These are phyloP conservation scores for Spatula clypeata DNA, from an alignment of 2,797 vertebrate genomes.

Conservation along the genomic window DNA sequence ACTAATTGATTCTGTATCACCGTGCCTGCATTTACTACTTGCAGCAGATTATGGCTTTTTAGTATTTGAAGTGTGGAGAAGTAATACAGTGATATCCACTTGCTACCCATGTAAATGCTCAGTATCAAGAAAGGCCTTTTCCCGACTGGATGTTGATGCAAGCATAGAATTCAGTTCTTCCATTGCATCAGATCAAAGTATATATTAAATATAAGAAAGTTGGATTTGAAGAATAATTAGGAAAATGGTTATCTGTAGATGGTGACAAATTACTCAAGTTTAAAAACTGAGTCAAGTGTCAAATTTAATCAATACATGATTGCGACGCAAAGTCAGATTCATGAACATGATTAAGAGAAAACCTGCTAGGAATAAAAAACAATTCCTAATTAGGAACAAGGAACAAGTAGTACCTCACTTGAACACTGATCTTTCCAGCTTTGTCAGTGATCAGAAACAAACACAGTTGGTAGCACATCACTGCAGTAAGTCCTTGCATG, in stretches of 20 bases:
- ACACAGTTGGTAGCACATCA: neutral
- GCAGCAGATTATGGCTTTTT: conserved; percentile 16
- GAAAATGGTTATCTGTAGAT: conserved; percentile 11
- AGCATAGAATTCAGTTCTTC: neutral
- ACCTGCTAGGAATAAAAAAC: conserved; percentile 40
- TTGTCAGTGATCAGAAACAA: conserved; percentile 15
- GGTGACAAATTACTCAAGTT: conserved; percentile 17
- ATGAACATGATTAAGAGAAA: conserved; percentile 9
- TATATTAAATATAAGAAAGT: neutral
- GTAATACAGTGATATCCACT: neutral
- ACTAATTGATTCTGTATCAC: conserved; percentile 41
- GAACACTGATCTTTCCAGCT: neutral
- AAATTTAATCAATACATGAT: conserved; percentile 28
- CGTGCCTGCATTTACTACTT: neutral
- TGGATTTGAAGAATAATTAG: neutral
- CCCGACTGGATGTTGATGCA: neutral
- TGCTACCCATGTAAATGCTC: neutral
- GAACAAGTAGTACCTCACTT: neutral
- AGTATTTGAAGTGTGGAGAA: neutral
- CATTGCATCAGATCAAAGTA: neutral
- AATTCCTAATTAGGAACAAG: neutral
- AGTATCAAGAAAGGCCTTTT: neutral
- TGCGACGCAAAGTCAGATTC: neutral
- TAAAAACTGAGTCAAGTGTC: conserved; percentile 5
- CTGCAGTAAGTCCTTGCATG: neutral